phyloP scores from a whole-genome alignment of 2,888 invertebrate species.

The Falcaria lacertinaria region DNA sequence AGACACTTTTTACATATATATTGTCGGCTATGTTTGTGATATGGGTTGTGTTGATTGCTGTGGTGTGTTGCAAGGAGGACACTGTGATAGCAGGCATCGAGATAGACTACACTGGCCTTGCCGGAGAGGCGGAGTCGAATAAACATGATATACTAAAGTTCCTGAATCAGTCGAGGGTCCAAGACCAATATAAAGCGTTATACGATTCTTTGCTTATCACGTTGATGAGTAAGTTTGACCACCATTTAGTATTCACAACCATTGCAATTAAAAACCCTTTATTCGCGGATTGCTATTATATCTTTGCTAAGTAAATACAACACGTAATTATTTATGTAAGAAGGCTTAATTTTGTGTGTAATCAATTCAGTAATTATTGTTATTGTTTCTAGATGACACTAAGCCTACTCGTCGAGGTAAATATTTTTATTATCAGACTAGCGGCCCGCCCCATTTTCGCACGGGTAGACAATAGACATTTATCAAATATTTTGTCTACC shows the following conservation, averaged over 20 bases:
- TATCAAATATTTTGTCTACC: too few species aligned
- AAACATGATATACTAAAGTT: constrained; percentile 55
- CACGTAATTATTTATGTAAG: too few species aligned
- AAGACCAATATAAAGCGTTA: constrained; percentile 45
- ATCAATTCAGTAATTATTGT: neutral
- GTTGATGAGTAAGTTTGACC: constrained; percentile 37
- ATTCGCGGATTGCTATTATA: too few species aligned
- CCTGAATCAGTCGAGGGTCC: constrained; percentile 44
- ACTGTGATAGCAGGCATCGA: constrained; percentile 27
- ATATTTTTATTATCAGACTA: too few species aligned
- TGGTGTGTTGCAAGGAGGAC: constrained; percentile 5
- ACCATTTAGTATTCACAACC: neutral
- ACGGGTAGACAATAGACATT: too few species aligned
- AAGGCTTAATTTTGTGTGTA: neutral
- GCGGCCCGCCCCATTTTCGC: too few species aligned
- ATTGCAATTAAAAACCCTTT: neutral
- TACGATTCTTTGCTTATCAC: constrained; percentile 48
- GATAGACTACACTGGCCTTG: constrained; percentile 55
- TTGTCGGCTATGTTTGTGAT: neutral
- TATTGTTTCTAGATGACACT: constrained; percentile 14
- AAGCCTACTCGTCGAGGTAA: constrained; percentile 18
- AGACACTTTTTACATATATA: neutral
- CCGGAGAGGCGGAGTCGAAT: constrained; percentile 52
- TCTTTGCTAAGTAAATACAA: too few species aligned
- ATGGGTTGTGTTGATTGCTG: neutral